Evolutionary conservation across 2,113 vertebrate species (phyloP), one percentile per base, ranked within the genome.

Genomic region (Ammodramus savannarum): DNA sequence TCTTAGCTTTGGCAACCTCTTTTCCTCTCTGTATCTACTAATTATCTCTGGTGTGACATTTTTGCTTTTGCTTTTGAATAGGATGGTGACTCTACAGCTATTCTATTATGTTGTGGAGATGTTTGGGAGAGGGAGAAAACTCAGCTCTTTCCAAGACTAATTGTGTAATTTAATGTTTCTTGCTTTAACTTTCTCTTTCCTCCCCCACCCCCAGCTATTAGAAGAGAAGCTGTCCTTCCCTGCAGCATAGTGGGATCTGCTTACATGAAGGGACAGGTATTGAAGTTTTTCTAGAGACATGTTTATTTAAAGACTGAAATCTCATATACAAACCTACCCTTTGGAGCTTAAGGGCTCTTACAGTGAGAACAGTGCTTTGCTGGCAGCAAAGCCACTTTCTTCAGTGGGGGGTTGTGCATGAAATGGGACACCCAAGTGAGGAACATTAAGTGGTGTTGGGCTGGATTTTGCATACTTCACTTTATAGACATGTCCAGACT

Each of bases 281-380:
- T 89, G 72, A 87, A 67, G 41, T 66, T 90, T 80, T 91, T 83
- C 66, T 77, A 26, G 83, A 89, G 91, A 78, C 26, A 20, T 93
- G 87, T 96, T 96, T 95, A 73, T 92, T 95, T 95, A 96, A 96
- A 83, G 71, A 51, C 87, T 71, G 46, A 81, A 94, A 85, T 95
- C 86, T 84, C 73, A 58, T 91, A 66, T 75, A 90, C 65, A 91
- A 49, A 57, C 81, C 65, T 93, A 68, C 69, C 71, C 72, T 91
- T 91, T 41, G 61, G 83, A 96, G 89, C 73, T 81, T 73, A 85
- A 93, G 82, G 83, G 66, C 73, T 73, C 68, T 89, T 57, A 16
- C 13, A 87, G 74, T 23, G 41, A 89, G 85, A 77, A 29, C n/a
- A 65, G 67, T n/a, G n/a, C 6, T 76, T 68, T 62, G 2, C 41